Percentiles rank a stretch among this genome's conserved stretches.
phyloP scores from a whole-genome alignment of 2,797 vertebrate species.

The Falco peregrinus region DNA sequence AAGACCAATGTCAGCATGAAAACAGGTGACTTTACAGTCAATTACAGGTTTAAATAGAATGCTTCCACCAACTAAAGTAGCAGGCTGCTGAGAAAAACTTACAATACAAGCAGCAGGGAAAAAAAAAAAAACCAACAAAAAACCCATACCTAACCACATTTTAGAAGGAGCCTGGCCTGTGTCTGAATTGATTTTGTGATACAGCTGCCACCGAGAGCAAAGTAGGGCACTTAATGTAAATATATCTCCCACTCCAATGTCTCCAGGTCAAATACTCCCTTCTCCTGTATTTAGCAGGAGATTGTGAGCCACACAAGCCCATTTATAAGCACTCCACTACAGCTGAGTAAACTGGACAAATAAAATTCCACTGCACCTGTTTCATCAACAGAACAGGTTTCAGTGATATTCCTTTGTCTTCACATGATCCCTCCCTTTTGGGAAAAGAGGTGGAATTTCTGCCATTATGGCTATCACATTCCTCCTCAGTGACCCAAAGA shows the following conservation, averaged over 20 bases:
- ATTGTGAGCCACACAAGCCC: not conserved
- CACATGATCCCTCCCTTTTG: no score
- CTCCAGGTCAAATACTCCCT: not conserved
- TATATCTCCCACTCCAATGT: not conserved
- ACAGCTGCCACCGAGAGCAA: not conserved
- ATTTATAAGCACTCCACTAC: not conserved
- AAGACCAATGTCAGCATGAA: not conserved
- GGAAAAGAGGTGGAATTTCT: no score
- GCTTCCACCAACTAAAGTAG: not conserved
- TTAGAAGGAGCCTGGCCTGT: not conserved
- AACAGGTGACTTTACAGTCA: not conserved
- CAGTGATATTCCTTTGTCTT: not conserved
- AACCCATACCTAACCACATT: not conserved
- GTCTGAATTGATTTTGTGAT: not conserved
- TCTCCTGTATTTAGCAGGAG: not conserved
- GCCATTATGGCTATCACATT: no score
- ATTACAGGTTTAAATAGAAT: not conserved
- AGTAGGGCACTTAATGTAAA: not conserved
- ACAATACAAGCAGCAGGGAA: not conserved
- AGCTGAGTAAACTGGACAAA: not conserved
- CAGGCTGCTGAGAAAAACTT: not conserved
- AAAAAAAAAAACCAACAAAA: not conserved
- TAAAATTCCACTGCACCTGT: not conserved
- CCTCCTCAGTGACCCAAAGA: no score
- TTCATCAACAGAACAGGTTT: not conserved